Evolutionary conservation across 2,888 invertebrate genomes (phyloP), one percentile per base, ranked within the genome.

Genomic region (Agonopterix arenella): DNA sequence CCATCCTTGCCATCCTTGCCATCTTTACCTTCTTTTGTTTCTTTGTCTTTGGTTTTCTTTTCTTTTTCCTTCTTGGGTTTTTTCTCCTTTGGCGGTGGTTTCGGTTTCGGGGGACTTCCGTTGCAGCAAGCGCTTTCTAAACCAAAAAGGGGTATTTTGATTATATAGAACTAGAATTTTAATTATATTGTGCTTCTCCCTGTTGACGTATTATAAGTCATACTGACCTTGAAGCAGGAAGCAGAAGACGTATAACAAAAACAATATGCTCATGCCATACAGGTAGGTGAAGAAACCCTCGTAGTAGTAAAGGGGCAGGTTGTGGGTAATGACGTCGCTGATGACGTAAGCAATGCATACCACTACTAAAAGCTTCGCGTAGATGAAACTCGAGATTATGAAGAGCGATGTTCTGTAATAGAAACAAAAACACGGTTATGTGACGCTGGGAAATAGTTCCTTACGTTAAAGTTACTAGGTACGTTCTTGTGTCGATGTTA

Each of bases 251-350:
- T 97, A 97, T 64, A 97, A 91, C 76, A 97, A 92, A 90, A 97
- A 97, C 68, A 97, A 90, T 84, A 97, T 96, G 90, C 97, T 97
- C 90, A 95, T 93, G 70, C 97, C 96, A 84, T 97, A 97, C 58
- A 97, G 91, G 89, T 97, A 97, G 59, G 97, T 96, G 91, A 97
- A 97, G 91, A 97, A 97, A 64, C 96, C 97, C 92, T 97, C 97
- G 86, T 97, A 97, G 90, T 97, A 97, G 84, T 95, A 95, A 58
- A 96, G 93, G 59, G 97, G 97, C 64, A 97, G 92, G 83, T 95
- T 95, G 90, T 96, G 95, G 62, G 97, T 97, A 75, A 97, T 95
- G 72, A 97, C 96, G 90, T 98, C 97, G 72, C 97, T 96, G 83
- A 98, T 94, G 69, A 98, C 97, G 84, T 97, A 96, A 58, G 97